These are phyloP conservation scores for Oppia nitens DNA, from an alignment of 1,140 invertebrate genomes.

Conservation along the genomic window DNA sequence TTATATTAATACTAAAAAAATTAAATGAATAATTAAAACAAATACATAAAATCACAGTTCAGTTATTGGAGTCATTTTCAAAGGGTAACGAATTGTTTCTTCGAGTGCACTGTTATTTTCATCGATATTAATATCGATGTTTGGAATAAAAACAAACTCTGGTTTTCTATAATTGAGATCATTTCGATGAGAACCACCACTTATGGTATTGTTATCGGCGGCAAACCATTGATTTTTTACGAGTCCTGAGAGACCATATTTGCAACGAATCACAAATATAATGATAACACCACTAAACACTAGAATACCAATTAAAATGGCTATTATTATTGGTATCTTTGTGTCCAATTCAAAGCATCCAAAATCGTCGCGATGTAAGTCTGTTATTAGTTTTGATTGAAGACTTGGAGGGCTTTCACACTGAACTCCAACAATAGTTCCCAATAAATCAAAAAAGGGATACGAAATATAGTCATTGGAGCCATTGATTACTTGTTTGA, in stretches of 20 bases:
- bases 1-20: too few species aligned
- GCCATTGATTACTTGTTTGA: background rate
- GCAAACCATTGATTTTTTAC: constrained; percentile 9
- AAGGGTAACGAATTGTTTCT: constrained; percentile 6
- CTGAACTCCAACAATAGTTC: background rate
- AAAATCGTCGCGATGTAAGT: constrained; percentile 11
- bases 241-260: constrained; percentile 6
- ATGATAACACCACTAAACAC: constrained; percentile 8
- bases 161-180: constrained; percentile 6
- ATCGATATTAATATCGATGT: constrained; percentile 2
- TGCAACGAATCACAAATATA: constrained; percentile 4
- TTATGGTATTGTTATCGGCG: background rate
- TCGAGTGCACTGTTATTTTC: constrained; percentile 2
- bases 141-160: constrained; percentile 13
- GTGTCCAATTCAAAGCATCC: constrained; percentile 11
- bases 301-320: background rate
- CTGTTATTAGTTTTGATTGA: constrained; percentile 3
- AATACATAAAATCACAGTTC: constrained; percentile 8
- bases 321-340: constrained; percentile 9
- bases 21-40: too few species aligned
- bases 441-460: background rate
- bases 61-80: constrained; percentile 10
- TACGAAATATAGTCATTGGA: background rate
- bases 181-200: background rate
- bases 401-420: background rate